Evolutionary conservation across 35 echinoderm and acorn worm genomes (phyloP).

Genomic region (Strongylocentrotus purpuratus): DNA sequence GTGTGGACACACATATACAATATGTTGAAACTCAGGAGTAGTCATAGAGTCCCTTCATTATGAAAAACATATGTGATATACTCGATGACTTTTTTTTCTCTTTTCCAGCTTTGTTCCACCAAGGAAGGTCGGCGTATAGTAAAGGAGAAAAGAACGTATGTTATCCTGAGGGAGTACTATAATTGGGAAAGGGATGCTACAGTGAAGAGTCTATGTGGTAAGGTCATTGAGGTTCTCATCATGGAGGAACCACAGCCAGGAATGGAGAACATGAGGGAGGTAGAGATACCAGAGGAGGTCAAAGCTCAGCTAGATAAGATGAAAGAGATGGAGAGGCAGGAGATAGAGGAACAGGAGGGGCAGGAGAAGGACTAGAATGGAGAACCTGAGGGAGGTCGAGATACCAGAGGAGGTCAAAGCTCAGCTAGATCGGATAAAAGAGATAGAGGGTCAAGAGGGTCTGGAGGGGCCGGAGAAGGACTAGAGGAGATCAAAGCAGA

Average conservation of each 20-base stretch:
- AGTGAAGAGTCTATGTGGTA: conserved; percentile 43
- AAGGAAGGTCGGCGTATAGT: conserved; percentile 75
- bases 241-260: conserved; percentile 79
- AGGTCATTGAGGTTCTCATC: conserved; percentile 82
- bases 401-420: conserved; percentile 67
- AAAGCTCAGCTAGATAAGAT: background rate
- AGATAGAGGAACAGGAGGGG: background rate
- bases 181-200: conserved; percentile 70
- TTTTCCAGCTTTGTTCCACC: conserved; percentile 81
- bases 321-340: background rate
- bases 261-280: conserved; percentile 81
- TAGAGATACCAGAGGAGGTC: conserved; percentile 76
- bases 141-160: conserved; percentile 80
- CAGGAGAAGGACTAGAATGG: too few species aligned
- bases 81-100: too few species aligned
- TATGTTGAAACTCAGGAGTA: too few species aligned
- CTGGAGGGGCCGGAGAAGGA: too few species aligned
- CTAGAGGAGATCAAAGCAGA: conserved; percentile 49
- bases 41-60: too few species aligned
- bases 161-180: conserved; percentile 82
- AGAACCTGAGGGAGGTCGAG: conserved; percentile 75
- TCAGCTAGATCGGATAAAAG: background rate
- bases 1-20: too few species aligned
- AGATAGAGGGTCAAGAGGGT: background rate
- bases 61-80: too few species aligned